A percentile compares a stretch with the other conserved stretches of the same genome.
Evolutionary conservation across 1,140 invertebrate genomes (phyloP).

Genomic region (Drosophila guanche): DNA sequence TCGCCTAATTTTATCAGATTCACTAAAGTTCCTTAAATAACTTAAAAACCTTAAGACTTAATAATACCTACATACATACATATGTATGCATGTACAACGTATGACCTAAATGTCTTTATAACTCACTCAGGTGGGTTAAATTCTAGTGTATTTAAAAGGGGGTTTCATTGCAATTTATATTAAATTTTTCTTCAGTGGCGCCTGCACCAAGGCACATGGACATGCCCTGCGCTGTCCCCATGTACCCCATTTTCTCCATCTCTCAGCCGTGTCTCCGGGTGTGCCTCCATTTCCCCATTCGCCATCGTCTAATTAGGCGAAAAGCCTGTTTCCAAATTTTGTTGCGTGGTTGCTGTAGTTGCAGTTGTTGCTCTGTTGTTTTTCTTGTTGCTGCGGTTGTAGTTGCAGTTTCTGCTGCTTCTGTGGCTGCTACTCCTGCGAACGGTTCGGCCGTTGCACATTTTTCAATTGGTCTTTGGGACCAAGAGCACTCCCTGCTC

Average conservation of each 20-base stretch:
- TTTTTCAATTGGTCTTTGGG: conserved; percentile 77
- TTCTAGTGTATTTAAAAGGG: conserved; percentile 19
- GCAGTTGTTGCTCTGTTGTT: conserved; percentile 3
- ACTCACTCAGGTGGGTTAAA: too few species aligned
- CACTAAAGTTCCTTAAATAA: too few species aligned
- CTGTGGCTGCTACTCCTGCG: conserved; percentile 47
- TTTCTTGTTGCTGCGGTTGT: conserved; percentile 20
- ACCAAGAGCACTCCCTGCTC: conserved; percentile 10
- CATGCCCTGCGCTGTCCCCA: neutral
- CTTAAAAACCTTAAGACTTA: too few species aligned
- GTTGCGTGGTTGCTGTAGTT: conserved; percentile 33
- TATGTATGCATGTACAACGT: too few species aligned
- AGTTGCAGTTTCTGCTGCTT: neutral
- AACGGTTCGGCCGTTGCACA: conserved; percentile 68
- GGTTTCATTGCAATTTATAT: conserved; percentile 39
- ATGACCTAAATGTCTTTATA: too few species aligned
- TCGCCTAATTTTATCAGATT: too few species aligned
- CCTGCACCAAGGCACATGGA: conserved; percentile 9
- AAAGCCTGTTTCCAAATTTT: conserved; percentile 77
- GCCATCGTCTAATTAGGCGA: conserved; percentile 76
- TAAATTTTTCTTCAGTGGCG: conserved; percentile 25
- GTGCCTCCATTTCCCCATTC: conserved; percentile 34
- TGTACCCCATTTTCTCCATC: conserved; percentile 8
- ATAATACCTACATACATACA: too few species aligned
- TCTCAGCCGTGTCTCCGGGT: conserved; percentile 4